Base-by-base conservation (phyloP, 2,113 vertebrate species). In the Dromaius novaehollandiae region DNA sequence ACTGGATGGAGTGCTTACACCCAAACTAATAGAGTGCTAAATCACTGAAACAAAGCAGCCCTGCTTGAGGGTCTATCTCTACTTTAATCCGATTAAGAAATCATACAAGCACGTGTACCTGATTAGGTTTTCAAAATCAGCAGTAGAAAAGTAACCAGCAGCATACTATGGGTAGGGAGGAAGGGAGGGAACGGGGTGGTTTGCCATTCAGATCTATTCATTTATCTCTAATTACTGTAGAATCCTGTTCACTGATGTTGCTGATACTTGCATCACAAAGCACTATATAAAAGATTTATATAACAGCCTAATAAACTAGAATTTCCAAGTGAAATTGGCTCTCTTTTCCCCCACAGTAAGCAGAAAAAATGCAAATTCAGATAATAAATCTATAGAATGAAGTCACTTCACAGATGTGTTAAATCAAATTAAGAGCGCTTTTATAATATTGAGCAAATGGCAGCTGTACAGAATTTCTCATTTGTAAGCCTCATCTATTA, bases 361-460 rank as follows among this genome's bases (percentile, higher is more conserved):
- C 86, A 95, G 70, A 95, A 94, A 96, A 95, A 93, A 93, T 86
- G 95, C 76, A 94, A 96, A 93, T 95, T 82, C 40, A 85, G 93
- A 82, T 96, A 90, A 93, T 91, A 96, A 94, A 97, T 96, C 90
- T 94, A 88, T 95, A 89, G 79, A 96, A 97, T 96, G 84, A 96
- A 96, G 86, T 96, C 88, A 89, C 46, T 95, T 92, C 94, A 95
- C 86, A 91, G 95, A 94, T 96, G 95, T 93, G 83, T 86, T 96
- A 97, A 97, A 96, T 95, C 82, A 93, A 95, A 96, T 96, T 96
- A 97, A 95, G 94, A 91, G 70, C 0, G 0, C 63, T 97, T 96
- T 95, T 93, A 96, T 88, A 86, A 93, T 94, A 95, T 90, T 95
- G 93, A 97, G 88, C 81, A 95, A 96, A 96, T 97, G 95, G 91